Evolutionary conservation across 1,140 invertebrate genomes (phyloP).

Genomic region (Drosophila carrolli): DNA sequence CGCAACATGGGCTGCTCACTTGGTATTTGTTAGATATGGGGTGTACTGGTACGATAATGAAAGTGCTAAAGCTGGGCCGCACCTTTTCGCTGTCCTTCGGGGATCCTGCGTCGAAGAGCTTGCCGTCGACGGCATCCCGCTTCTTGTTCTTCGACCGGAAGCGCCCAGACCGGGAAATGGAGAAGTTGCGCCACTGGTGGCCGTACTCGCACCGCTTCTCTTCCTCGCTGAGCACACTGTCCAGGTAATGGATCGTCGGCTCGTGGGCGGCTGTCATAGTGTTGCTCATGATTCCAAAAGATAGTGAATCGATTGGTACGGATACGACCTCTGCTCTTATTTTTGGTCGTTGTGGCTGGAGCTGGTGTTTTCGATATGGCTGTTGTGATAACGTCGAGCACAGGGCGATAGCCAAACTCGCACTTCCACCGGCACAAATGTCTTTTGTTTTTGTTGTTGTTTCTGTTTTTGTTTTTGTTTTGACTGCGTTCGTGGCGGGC

Average conservation of each 20-base stretch:
- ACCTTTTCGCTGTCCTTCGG: constrained; percentile 67
- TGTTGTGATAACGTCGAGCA: constrained; percentile 28
- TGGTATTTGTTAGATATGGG: constrained; percentile 29
- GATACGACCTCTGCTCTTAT: constrained; percentile 4
- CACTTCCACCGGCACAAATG: constrained; percentile 14
- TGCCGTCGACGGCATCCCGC: constrained; percentile 79
- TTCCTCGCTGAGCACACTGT: constrained; percentile 80
- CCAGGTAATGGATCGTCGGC: constrained; percentile 77
- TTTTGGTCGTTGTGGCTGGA: constrained; percentile 7
- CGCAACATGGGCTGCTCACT: constrained; percentile 27
- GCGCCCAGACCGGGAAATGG: constrained; percentile 80
- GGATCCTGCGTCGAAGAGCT: constrained; percentile 67
- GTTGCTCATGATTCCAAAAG: constrained; percentile 36
- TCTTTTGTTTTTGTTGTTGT: constrained; percentile 21
- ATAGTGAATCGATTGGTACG: constrained; percentile 6
- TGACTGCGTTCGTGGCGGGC: constrained; percentile 11
- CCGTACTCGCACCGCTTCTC: constrained; percentile 79
- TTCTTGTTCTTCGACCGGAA: constrained; percentile 82
- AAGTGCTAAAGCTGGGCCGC: constrained; percentile 15
- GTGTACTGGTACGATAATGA: constrained; percentile 9
- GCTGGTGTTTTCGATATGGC: constrained; percentile 21
- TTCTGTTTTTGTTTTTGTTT: constrained; percentile 31
- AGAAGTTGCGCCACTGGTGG: constrained; percentile 82
- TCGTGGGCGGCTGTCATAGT: constrained; percentile 78
- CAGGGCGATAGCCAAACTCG: constrained; percentile 27